Base-by-base conservation (phyloP, 1,140 invertebrate species). In the Panulirus ornatus region DNA sequence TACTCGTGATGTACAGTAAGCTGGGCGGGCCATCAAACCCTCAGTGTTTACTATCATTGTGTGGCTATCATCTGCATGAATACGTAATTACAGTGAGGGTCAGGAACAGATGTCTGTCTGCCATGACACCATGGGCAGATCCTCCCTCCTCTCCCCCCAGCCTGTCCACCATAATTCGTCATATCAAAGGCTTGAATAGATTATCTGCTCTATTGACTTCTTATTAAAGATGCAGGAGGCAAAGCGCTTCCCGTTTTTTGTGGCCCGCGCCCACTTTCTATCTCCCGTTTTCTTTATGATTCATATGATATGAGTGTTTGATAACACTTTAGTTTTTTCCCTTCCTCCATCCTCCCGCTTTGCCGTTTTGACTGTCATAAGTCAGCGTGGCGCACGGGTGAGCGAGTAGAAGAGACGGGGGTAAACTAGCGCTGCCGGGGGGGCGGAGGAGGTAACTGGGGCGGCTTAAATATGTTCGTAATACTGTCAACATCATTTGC, bases 201-300 rank as follows among this genome's bases (percentile, higher is more conserved):
- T 81, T 81, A 81, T 81, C 78, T 81, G 78, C 47, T 81, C 78
- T 81, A 81, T 81, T 81, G 78, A 34, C 78, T 58, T 81, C 47
- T 58, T 81, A 81, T 81, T 81, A 38, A n/a, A 54, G 73, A 76
- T 76, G 22, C 73, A 76, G 73, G 27, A 58, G 44, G 44, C 44
- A 81, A 54, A 51, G 2, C 27, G 22, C 44, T 54, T 34, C n/a
- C 78, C 27, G 16, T 38, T 54, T 54, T 54, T 22, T 54, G 9
- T 76, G 2, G 16, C 30, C 16, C 3, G 11, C 3, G 14, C 47
- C n/a, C 27, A 22, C 70, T 6, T 75, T 27, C n/a, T 47, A 16
- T 47, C 42, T 47, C 42, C 30, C 42, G 3, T 79, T 79, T 44
- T 51, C 47, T 47, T 79, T 79, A 44, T 79, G 76, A 79, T 79